Conservation (phyloP, 2,797 vertebrate genomes). For the Phrynocephalus guinanensis region DNA sequence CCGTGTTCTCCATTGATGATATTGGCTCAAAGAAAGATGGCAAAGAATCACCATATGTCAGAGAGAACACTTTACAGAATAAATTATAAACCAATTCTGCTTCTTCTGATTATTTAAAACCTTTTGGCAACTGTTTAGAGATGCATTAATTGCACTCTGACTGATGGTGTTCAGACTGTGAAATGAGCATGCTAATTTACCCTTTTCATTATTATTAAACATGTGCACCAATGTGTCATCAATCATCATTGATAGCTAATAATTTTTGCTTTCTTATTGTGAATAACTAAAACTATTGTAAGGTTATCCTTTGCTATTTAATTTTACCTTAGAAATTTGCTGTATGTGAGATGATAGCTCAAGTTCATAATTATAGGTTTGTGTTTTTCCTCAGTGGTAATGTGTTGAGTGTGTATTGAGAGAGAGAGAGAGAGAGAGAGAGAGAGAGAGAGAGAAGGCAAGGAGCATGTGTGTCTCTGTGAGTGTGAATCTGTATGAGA, state of each 20-base stretch:
- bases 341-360: conserved; percentile 49
- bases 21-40: background rate
- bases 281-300: conserved; percentile 52
- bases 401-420: background rate
- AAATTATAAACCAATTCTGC: background rate
- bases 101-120: conserved; percentile 36
- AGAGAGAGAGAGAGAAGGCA: background rate
- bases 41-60: background rate
- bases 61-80: conserved; percentile 26
- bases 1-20: background rate
- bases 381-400: conserved; percentile 51
- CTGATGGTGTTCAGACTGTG: conserved; percentile 3
- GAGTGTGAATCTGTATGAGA: background rate
- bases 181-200: conserved; percentile 7
- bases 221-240: conserved; percentile 17
- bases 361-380: conserved; percentile 49
- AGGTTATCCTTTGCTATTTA: conserved; percentile 41
- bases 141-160: conserved; percentile 13
- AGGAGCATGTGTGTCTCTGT: too few species aligned
- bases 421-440: background rate
- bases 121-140: conserved; percentile 28
- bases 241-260: conserved; percentile 36
- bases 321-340: conserved; percentile 55
- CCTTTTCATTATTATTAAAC: conserved; percentile 41
- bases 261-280: conserved; percentile 34